Base-by-base conservation (phyloP, 2,888 invertebrate species). In the Tenthredo scrophulariae region DNA sequence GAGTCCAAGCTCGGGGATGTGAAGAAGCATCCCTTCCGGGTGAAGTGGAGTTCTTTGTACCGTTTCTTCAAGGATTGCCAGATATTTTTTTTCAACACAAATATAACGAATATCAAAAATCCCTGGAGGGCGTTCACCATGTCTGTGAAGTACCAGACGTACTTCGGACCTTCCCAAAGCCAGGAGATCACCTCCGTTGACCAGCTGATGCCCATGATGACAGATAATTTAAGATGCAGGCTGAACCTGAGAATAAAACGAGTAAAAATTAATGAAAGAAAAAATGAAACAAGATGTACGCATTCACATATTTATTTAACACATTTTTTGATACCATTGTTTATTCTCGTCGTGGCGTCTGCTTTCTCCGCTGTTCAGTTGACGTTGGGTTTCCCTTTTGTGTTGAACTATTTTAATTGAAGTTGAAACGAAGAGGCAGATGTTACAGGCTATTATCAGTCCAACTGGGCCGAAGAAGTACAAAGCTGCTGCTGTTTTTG, bases 181-280 rank as follows among this genome's bases (percentile, higher is more conserved):
- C 96, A 97, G 70, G 97, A 97, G 85, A 97, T 93, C 77, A 97
- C 95, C 91, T 98, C 97, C 93, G 96, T 95, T 0, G 95, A 94
- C 98, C 97, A 98, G 90, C 97, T 97, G 22, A 97, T 96, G 0
- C 97, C 98, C 97, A 97, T 97, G 43, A 97, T 97, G 88, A 97
- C 94, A 91, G 97, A 96, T 50, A 98, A 94, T 90, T 97, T 97
- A 89, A 97, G 90, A 91, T 97, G 97, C 3, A 97, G 94, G 40
- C 96, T 96, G 92, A 97, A 97, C 93, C 97, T 97, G 94, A 0
- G 15, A 2, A 50, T 0, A 54, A 77, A 50, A 77, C 10, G 5
- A 18, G 1, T 43, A 10, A 1, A 9, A 10, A 43, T 43, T 10
- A 10, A 43, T 43, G 10, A 37, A 6, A 7, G 9, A 40, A 40